A percentile compares a stretch with the other conserved stretches of the same genome.
phyloP scores from a whole-genome alignment of 2,888 invertebrate genomes.

The Eupithecia subumbrata region DNA sequence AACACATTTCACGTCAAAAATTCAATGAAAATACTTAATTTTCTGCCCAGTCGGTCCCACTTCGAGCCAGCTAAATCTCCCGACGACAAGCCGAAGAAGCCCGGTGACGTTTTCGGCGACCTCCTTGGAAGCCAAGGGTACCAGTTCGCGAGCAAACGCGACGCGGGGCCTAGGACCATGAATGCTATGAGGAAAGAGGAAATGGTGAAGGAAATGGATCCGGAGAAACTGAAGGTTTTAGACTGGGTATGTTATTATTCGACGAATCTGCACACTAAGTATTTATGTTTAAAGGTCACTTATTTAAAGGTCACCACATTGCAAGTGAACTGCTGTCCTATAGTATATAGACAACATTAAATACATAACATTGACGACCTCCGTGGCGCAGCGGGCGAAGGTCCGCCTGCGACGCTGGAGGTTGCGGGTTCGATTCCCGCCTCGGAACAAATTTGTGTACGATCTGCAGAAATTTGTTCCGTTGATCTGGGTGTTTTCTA shows the following conservation, averaged over 20 bases:
- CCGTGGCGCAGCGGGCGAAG: too few species aligned
- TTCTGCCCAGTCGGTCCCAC: constrained; percentile 85
- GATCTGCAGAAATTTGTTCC: too few species aligned
- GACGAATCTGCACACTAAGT: not conserved
- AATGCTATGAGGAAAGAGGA: constrained; percentile 97
- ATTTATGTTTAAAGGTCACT: too few species aligned
- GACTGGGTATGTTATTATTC: constrained; percentile 87
- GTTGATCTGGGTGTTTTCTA: too few species aligned
- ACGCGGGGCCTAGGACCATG: constrained; percentile 92
- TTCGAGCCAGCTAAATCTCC: constrained; percentile 85
- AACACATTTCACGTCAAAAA: too few species aligned
- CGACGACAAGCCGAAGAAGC: constrained; percentile 75
- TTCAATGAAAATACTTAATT: not conserved
- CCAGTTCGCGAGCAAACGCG: constrained; percentile 89
- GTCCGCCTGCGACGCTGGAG: too few species aligned
- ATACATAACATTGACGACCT: too few species aligned
- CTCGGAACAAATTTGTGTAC: too few species aligned
- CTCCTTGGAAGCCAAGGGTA: constrained; percentile 95
- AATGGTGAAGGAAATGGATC: constrained; percentile 94
- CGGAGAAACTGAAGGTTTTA: constrained; percentile 92
- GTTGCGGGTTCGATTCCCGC: too few species aligned
- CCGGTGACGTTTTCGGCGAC: constrained; percentile 94
- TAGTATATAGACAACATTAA: too few species aligned
- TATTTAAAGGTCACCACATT: too few species aligned
- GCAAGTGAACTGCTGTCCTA: too few species aligned